phyloP scores from a whole-genome alignment of 2,888 invertebrate genomes.

The Aporophyla nigra region DNA sequence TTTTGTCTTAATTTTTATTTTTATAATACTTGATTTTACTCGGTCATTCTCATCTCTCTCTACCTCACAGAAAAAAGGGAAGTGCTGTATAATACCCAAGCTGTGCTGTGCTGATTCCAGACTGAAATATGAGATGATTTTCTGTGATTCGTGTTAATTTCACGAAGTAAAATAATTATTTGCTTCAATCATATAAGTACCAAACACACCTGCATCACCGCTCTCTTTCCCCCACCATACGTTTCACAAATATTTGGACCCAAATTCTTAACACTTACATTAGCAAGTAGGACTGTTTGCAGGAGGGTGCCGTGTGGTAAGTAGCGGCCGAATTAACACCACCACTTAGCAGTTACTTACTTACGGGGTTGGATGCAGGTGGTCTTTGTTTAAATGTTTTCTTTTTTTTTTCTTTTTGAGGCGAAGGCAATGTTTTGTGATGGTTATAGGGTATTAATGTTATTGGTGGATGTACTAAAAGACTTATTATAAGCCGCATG shows the following conservation, averaged over 20 bases:
- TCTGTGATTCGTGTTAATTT: background rate
- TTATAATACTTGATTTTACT: background rate
- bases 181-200: background rate
- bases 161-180: background rate
- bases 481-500: too few relatives aligned
- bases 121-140: too few relatives aligned
- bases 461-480: background rate
- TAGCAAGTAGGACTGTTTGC: constrained; percentile 74
- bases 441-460: constrained; percentile 26
- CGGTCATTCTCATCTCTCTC: too few relatives aligned
- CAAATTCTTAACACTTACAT: constrained; percentile 80
- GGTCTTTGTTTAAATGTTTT: constrained; percentile 87
- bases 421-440: constrained; percentile 31
- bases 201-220: constrained; percentile 43
- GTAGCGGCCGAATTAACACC: constrained; percentile 84
- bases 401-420: constrained; percentile 66
- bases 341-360: constrained; percentile 86
- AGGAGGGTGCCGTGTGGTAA: constrained; percentile 73
- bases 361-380: constrained; percentile 86
- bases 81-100: too few relatives aligned
- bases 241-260: constrained; percentile 78
- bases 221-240: constrained; percentile 21
- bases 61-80: too few relatives aligned
- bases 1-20: background rate
- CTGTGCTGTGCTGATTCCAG: too few relatives aligned